Conservation (phyloP, 2,888 invertebrate genomes). For the Empis stercorea region DNA sequence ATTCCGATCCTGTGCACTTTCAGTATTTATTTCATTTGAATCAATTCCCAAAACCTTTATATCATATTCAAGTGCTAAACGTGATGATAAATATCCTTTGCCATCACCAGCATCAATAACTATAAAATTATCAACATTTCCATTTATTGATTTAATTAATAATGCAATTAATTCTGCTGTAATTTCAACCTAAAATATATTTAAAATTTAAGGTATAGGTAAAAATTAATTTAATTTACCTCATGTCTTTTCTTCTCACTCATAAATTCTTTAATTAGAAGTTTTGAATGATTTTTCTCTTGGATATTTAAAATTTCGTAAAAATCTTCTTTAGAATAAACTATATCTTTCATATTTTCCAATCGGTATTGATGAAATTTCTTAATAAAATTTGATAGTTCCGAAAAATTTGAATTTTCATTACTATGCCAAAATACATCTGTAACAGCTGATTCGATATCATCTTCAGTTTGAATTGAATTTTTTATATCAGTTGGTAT, state of each 20-base stretch:
- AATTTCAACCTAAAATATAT: conserved; percentile 44
- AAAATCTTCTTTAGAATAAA: conserved; percentile 29
- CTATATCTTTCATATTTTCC: conserved; percentile 14
- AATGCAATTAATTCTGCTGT: conserved; percentile 48
- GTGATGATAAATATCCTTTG: conserved; percentile 70
- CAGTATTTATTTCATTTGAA: conserved; percentile 51
- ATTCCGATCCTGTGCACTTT: conserved; percentile 46
- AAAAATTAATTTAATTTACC: conserved; percentile 29
- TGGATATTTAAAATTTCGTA: conserved; percentile 29
- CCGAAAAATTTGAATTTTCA: conserved; percentile 14
- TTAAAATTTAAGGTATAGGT: not conserved
- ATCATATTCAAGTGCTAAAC: conserved; percentile 53
- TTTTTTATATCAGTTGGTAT: conserved; percentile 42
- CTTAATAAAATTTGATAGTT: conserved; percentile 17
- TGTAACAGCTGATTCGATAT: conserved; percentile 35
- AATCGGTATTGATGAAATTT: conserved; percentile 17
- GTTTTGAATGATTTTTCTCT: conserved; percentile 1
- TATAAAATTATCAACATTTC: conserved; percentile 22
- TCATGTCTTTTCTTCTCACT: conserved; percentile 71
- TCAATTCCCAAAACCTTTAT: conserved; percentile 73
- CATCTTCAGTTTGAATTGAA: conserved; percentile 36
- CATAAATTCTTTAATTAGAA: conserved; percentile 55
- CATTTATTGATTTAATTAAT: conserved; percentile 26
- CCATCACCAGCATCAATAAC: conserved; percentile 82
- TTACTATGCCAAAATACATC: conserved; percentile 39